Conservation (phyloP, 2,797 vertebrate species). For the Pygocentrus nattereri region DNA sequence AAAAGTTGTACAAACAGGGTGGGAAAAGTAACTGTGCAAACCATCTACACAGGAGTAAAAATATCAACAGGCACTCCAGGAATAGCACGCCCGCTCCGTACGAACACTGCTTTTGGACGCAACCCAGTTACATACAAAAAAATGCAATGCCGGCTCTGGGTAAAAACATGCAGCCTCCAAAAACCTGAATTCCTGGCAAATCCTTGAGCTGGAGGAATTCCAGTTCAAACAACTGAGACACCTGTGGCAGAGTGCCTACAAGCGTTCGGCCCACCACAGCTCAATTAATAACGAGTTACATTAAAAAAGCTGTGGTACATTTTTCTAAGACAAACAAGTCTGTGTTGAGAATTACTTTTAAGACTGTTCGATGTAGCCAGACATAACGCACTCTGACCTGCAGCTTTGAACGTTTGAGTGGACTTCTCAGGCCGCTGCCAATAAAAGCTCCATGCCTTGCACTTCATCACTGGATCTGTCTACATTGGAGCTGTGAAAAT, state of each 20-base stretch:
- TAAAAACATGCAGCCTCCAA: slow-evolving; percentile 21
- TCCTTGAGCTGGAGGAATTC: slow-evolving; percentile 40
- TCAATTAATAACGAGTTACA: slow-evolving; percentile 45
- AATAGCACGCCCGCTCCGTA: slow-evolving; percentile 10
- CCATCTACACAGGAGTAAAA: not conserved
- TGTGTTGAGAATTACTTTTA: slow-evolving; percentile 8
- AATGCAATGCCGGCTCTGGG: slow-evolving; percentile 17
- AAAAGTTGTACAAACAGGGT: slow-evolving; percentile 31
- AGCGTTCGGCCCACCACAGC: slow-evolving; percentile 40
- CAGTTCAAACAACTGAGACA: slow-evolving; percentile 55
- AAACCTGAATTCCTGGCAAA: slow-evolving; percentile 40
- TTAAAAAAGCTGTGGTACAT: slow-evolving; percentile 41
- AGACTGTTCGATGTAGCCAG: not conserved
- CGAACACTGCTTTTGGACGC: slow-evolving; percentile 25
- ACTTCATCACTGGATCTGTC: not conserved
- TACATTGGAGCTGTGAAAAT: not conserved
- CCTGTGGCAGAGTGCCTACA: slow-evolving; percentile 39
- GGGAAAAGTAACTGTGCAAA: slow-evolving; percentile 33
- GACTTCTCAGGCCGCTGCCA: not conserved
- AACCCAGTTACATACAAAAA: slow-evolving; percentile 30
- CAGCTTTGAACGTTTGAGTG: not conserved
- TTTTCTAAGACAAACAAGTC: slow-evolving; percentile 36
- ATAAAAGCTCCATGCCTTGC: not conserved
- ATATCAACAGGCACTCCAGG: slow-evolving; percentile 12
- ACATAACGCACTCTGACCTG: not conserved